A percentile compares a stretch with the other conserved stretches of the same genome.
Conservation (phyloP, 2,888 invertebrate species). For the Acanthosepion pharaonis region DNA sequence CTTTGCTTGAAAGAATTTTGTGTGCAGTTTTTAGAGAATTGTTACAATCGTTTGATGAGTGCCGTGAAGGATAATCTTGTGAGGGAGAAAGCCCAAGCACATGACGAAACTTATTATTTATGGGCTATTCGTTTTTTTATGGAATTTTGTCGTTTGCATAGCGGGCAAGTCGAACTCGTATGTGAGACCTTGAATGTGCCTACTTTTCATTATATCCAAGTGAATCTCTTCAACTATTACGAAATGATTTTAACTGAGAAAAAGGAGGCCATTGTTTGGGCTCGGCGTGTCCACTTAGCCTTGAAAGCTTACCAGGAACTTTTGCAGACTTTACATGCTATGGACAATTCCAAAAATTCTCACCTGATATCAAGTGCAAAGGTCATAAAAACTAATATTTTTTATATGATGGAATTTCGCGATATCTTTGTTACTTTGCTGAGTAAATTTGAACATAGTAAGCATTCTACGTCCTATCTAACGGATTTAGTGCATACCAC, state of each 20-base stretch:
- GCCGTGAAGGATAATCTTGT: constrained; percentile 81
- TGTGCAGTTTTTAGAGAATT: constrained; percentile 90
- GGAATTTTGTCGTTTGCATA: constrained; percentile 93
- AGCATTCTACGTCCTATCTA: constrained; percentile 88
- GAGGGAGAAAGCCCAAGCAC: constrained; percentile 80
- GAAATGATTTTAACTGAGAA: constrained; percentile 91
- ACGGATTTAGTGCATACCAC: constrained; percentile 91
- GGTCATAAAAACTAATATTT: constrained; percentile 82
- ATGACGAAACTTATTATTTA: constrained; percentile 94
- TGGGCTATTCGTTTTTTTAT: constrained; percentile 97
- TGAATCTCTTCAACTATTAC: constrained; percentile 87
- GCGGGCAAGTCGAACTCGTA: constrained; percentile 89
- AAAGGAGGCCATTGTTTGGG: constrained; percentile 87
- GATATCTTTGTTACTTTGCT: constrained; percentile 89
- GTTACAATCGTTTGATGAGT: constrained; percentile 94
- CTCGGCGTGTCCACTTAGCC: constrained; percentile 86
- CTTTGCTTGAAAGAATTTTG: constrained; percentile 93
- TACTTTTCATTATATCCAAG: constrained; percentile 94
- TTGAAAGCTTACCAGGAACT: constrained; percentile 87
- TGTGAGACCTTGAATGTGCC: constrained; percentile 94
- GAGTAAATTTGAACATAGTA: constrained; percentile 86
- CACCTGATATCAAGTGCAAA: constrained; percentile 85
- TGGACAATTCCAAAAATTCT: constrained; percentile 85
- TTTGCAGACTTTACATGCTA: constrained; percentile 85
- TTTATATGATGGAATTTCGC: constrained; percentile 94